Conservation (phyloP, 53 echinoderm and acorn worm genomes). For the Holothuria leucospilota region DNA sequence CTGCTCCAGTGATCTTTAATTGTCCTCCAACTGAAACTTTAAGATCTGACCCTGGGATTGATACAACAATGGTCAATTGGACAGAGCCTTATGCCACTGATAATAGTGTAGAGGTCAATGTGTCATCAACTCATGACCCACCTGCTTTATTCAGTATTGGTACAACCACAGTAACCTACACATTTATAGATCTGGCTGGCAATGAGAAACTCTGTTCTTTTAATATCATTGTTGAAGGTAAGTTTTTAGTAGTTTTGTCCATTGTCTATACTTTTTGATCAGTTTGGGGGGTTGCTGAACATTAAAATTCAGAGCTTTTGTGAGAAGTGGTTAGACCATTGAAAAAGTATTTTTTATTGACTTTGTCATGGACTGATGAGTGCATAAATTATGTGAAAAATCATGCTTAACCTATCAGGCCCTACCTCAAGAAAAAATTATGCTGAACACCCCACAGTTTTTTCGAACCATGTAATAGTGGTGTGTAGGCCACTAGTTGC, state of each 20-base stretch:
- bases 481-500: too few relatives aligned
- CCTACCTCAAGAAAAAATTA: too few relatives aligned
- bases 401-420: too few relatives aligned
- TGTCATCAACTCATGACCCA: slow-evolving; percentile 32
- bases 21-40: background rate
- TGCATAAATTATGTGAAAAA: too few relatives aligned
- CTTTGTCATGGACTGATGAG: too few relatives aligned
- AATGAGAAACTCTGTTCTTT: slow-evolving; percentile 53
- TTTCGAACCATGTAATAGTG: too few relatives aligned
- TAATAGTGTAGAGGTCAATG: slow-evolving; percentile 29
- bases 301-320: too few relatives aligned
- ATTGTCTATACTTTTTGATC: background rate
- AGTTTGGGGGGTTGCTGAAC: background rate
- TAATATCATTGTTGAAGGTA: slow-evolving; percentile 64
- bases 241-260: background rate
- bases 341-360: too few relatives aligned
- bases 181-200: slow-evolving; percentile 59
- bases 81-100: slow-evolving; percentile 35
- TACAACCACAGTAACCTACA: slow-evolving; percentile 60
- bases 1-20: background rate
- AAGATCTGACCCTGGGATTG: slow-evolving; percentile 21
- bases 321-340: too few relatives aligned
- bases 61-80: background rate
- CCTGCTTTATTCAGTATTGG: slow-evolving; percentile 57
- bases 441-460: too few relatives aligned